Evolutionary conservation across 2,113 vertebrate genomes (phyloP).

Genomic region (Eudyptes chrysolophus): DNA sequence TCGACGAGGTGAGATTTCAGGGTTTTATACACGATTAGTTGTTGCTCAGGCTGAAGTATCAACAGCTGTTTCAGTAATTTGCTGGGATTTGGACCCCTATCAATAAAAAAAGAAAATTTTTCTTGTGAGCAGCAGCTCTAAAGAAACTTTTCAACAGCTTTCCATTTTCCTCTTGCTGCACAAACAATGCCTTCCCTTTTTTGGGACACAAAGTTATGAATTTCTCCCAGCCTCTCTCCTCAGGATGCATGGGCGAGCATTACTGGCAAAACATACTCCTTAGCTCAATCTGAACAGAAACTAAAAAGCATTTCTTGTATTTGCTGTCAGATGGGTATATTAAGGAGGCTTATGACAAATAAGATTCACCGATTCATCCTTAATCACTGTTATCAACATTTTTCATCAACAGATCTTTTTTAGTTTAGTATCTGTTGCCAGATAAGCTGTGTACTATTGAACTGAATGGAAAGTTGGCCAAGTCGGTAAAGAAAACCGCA

Average conservation of each 20-base stretch:
- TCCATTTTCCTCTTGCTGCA: background rate
- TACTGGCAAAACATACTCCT: background rate
- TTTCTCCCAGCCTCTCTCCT: background rate
- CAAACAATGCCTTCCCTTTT: background rate
- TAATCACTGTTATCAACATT: background rate
- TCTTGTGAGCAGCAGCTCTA: background rate
- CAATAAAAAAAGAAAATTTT: background rate
- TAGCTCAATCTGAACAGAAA: background rate
- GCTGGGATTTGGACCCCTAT: constrained; percentile 94
- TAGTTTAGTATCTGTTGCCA: background rate
- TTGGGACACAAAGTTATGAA: background rate
- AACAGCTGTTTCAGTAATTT: constrained; percentile 92
- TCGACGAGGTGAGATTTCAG: constrained; percentile 86
- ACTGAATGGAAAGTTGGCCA: background rate
- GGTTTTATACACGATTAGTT: constrained; percentile 88
- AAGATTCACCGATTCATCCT: background rate
- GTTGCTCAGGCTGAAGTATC: constrained; percentile 91
- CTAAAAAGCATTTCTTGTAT: background rate
- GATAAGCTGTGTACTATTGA: background rate
- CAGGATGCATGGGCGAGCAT: background rate
- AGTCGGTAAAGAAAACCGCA: background rate
- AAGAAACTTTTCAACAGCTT: background rate
- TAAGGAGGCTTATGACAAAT: background rate
- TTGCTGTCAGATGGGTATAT: background rate
- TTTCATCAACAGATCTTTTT: background rate